These are phyloP conservation scores for Acridotheres tristis DNA, from an alignment of 2,797 vertebrate species.

Conservation along the genomic window DNA sequence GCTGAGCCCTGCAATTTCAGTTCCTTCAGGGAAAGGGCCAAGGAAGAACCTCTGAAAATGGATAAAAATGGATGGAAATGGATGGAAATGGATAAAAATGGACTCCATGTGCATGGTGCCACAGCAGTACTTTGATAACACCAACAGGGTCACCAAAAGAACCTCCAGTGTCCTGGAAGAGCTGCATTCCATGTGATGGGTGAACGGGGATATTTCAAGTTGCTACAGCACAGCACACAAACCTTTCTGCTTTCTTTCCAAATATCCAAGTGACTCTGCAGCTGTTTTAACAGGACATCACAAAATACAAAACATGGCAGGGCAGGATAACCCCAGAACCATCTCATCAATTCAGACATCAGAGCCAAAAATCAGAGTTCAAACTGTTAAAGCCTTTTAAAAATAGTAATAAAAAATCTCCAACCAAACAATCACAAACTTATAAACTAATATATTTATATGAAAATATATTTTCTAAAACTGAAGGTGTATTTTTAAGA, in stretches of 20 bases:
- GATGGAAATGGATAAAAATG: background rate
- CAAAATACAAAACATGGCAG: background rate
- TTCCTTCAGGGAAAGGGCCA: background rate
- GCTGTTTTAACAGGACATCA: slow-evolving; percentile 44
- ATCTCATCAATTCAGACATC: background rate
- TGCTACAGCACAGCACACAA: background rate
- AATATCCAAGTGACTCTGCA: slow-evolving; percentile 64
- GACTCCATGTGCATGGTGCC: background rate
- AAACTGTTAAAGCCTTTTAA: background rate
- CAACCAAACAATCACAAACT: background rate
- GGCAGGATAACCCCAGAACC: background rate
- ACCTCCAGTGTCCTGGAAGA: background rate
- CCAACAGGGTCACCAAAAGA: background rate
- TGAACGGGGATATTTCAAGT: background rate
- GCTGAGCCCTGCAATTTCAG: background rate
- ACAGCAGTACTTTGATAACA: background rate
- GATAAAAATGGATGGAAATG: background rate
- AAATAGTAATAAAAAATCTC: rapidly evolving
- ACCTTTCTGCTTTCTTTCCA: slow-evolving; percentile 71
- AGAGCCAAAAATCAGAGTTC: background rate
- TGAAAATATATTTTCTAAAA: background rate
- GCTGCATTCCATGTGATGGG: background rate
- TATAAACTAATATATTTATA: background rate
- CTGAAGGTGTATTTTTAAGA: background rate
- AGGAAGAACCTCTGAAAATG: background rate